Conservation (phyloP, 1,140 invertebrate species). For the Drosophila tsacasi region DNA sequence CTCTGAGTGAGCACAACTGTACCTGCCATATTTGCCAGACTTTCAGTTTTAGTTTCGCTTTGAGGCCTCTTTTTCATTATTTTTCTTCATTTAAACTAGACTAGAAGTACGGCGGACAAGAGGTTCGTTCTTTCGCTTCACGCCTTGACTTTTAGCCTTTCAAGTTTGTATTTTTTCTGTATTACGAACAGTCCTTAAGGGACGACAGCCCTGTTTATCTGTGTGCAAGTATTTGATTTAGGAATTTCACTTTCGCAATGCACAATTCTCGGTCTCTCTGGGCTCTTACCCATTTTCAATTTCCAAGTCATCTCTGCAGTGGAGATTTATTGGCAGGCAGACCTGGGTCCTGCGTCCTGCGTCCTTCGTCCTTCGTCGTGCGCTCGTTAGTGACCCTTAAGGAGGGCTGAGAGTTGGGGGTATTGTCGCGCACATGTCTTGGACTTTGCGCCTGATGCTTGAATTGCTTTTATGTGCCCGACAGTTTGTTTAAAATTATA, state of each 20-base stretch:
- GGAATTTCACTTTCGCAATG: conserved; percentile 74
- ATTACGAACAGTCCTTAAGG: background rate
- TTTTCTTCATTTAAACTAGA: conserved; percentile 40
- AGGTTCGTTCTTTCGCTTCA: conserved; percentile 51
- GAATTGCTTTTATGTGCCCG: conserved; percentile 61
- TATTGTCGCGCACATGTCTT: conserved; percentile 51
- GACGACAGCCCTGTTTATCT: conserved; percentile 9
- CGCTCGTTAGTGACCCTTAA: conserved; percentile 68
- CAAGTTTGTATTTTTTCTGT: conserved; percentile 37
- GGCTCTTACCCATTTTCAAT: conserved; percentile 40
- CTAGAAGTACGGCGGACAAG: background rate
- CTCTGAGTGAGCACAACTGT: conserved; percentile 9
- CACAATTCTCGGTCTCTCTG: conserved; percentile 30
- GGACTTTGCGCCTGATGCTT: conserved; percentile 55
- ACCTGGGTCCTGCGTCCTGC: background rate
- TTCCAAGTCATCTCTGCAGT: conserved; percentile 46
- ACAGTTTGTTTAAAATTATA: conserved; percentile 74
- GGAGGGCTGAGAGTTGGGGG: background rate
- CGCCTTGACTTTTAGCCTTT: conserved; percentile 46
- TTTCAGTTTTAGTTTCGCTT: conserved; percentile 2
- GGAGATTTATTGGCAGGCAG: conserved; percentile 75
- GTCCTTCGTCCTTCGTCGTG: conserved; percentile 2
- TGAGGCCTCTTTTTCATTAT: conserved; percentile 32
- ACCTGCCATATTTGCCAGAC: conserved; percentile 6
- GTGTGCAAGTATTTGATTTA: conserved; percentile 76